Evolutionary conservation across 2,113 vertebrate genomes (phyloP).

Genomic region (Oxygymnocypris stewartii): DNA sequence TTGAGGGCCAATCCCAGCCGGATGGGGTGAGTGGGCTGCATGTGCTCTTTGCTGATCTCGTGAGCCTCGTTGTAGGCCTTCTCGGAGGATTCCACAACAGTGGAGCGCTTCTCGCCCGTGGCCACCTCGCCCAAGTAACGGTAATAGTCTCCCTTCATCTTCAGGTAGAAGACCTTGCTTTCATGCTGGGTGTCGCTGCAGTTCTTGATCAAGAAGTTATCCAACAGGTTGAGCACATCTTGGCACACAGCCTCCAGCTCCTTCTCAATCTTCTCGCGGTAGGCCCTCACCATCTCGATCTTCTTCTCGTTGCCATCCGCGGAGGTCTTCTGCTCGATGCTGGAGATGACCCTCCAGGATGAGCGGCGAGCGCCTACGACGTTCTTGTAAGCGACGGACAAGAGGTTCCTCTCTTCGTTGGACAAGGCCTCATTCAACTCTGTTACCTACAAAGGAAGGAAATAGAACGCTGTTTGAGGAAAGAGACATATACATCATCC

Average conservation of each 20-base stretch:
- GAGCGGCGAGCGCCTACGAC: slow-evolving; percentile 95
- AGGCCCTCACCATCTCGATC: slow-evolving; percentile 97
- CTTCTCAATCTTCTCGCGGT: slow-evolving; percentile 98
- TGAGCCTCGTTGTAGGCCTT: slow-evolving; percentile 98
- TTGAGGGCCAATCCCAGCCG: slow-evolving; percentile 95
- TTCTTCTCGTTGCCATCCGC: slow-evolving; percentile 98
- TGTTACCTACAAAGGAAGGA: slow-evolving; percentile 80
- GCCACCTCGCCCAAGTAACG: slow-evolving; percentile 98
- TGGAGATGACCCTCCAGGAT: slow-evolving; percentile 97
- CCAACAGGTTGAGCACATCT: slow-evolving; percentile 95
- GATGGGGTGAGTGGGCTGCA: slow-evolving; percentile 99
- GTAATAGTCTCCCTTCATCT: slow-evolving; percentile 99
- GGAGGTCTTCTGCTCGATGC: slow-evolving; percentile 99
- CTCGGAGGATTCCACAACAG: slow-evolving; percentile 95
- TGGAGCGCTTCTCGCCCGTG: slow-evolving; percentile 93
- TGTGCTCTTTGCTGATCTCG: slow-evolving; percentile 99
- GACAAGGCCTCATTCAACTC: slow-evolving; percentile 96
- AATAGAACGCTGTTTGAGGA: slow-evolving; percentile 1
- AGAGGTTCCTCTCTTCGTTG: slow-evolving; percentile 95
- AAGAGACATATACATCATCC: not conserved
- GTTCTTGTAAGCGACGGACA: slow-evolving; percentile 97
- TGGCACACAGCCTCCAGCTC: slow-evolving; percentile 96
- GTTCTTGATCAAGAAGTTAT: slow-evolving; percentile 99
- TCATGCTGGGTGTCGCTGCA: slow-evolving; percentile 98
- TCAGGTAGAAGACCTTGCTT: slow-evolving; percentile 99